phyloP scores from a whole-genome alignment of 2,888 invertebrate species.

The Tenthredo distinguenda region DNA sequence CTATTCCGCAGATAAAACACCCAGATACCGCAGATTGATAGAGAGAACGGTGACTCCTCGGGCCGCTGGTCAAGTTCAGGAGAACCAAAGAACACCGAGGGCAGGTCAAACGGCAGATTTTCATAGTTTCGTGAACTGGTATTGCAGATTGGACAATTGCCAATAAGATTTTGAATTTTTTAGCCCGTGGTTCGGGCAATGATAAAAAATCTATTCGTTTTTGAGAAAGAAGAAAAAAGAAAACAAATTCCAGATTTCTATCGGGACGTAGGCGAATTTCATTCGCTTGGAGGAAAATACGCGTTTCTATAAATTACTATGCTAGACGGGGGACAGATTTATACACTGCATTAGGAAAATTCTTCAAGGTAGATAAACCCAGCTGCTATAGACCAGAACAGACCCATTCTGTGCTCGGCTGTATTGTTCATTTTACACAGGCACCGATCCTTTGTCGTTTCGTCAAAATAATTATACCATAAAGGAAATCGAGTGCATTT shows the following conservation, averaged over 20 bases:
- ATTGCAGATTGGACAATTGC: slow-evolving; percentile 12
- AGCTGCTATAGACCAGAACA: neutral
- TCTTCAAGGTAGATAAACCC: slow-evolving; percentile 8
- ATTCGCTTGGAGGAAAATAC: neutral
- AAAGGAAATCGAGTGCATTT: neutral
- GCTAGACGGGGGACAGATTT: neutral
- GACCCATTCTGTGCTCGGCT: neutral
- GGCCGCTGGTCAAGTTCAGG: neutral
- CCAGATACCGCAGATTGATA: neutral
- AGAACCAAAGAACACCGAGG: neutral
- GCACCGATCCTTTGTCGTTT: neutral
- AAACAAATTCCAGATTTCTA: neutral
- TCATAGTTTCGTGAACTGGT: neutral
- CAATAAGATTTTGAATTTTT: slow-evolving; percentile 23
- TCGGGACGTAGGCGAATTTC: neutral
- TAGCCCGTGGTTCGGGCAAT: neutral
- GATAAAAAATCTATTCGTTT: neutral
- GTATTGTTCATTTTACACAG: neutral
- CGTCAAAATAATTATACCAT: neutral
- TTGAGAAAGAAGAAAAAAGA: neutral
- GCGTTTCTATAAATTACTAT: neutral
- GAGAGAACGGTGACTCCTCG: neutral
- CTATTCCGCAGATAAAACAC: neutral
- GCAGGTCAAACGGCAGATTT: neutral
- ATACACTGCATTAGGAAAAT: neutral